phyloP scores from a whole-genome alignment of 30 jellyfish, hydroid and myxozoan genomes.

The Rhopilema esculentum region DNA sequence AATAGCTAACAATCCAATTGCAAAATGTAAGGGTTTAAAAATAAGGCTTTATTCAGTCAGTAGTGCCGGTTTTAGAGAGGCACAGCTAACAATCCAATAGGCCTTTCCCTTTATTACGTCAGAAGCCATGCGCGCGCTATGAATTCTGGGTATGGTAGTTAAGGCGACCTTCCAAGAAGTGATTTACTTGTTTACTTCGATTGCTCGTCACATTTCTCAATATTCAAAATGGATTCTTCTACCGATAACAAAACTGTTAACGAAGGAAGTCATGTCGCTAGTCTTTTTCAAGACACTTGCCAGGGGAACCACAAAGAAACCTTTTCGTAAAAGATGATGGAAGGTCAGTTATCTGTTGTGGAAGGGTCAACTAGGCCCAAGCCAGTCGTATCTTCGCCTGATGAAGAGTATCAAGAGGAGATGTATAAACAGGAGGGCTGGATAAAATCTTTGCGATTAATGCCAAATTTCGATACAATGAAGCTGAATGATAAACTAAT shows the following conservation, averaged over 20 bases:
- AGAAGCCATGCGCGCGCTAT: not conserved
- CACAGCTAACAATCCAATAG: too few relatives aligned
- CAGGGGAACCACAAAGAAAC: constrained; percentile 3
- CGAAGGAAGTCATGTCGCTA: constrained; percentile 6
- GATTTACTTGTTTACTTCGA: not conserved
- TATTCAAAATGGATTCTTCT: not conserved
- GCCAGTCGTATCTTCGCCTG: not conserved
- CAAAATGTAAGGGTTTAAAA: too few relatives aligned
- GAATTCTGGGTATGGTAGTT: not conserved
- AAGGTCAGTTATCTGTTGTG: not conserved
- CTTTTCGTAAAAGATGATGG: not conserved
- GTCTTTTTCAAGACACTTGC: constrained; percentile 28
- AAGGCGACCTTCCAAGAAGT: not conserved
- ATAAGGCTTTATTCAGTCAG: too few relatives aligned
- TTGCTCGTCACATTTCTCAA: not conserved
- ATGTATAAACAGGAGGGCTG: not conserved
- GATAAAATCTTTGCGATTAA: not conserved
- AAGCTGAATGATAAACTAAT: not conserved
- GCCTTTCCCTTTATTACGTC: not conserved
- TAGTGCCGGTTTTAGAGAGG: too few relatives aligned
- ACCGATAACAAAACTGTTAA: not conserved
- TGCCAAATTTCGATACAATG: not conserved
- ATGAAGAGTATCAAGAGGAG: not conserved
- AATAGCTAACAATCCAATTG: too few relatives aligned
- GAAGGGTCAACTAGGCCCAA: not conserved